A percentile compares a stretch with the other conserved stretches of the same genome.
Evolutionary conservation across 2,888 invertebrate species (phyloP).

Genomic region (Pseudococcus jackbeardsleyi): DNA sequence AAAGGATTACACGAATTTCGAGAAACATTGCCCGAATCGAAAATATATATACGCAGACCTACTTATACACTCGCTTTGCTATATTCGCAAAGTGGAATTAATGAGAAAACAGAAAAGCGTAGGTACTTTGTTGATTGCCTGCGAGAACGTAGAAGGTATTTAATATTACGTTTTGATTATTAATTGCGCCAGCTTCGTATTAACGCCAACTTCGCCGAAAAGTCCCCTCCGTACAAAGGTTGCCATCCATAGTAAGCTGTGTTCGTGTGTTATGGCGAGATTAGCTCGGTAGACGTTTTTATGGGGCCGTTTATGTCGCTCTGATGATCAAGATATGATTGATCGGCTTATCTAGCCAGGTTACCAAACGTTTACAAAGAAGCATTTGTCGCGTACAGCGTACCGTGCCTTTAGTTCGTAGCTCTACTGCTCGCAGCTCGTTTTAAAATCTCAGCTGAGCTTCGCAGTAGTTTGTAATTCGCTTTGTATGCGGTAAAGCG

Average conservation of each 20-base stretch:
- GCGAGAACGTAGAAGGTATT: neutral
- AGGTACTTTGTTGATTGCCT: constrained; percentile 31
- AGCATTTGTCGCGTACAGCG: too few relatives aligned
- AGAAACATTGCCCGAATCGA: neutral
- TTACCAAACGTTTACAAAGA: too few relatives aligned
- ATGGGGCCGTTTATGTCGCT: neutral
- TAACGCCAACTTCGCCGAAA: constrained; percentile 15
- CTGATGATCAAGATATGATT: constrained; percentile 1
- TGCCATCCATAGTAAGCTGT: neutral
- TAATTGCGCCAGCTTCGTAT: constrained; percentile 9
- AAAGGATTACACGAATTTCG: neutral
- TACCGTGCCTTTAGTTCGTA: too few relatives aligned
- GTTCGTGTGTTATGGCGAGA: neutral
- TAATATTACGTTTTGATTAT: constrained; percentile 43
- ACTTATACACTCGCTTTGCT: neutral
- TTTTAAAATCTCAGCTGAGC: too few relatives aligned
- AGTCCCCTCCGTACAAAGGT: neutral
- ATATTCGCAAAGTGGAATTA: neutral
- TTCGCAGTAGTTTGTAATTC: too few relatives aligned
- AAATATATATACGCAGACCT: neutral
- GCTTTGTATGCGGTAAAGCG: too few relatives aligned
- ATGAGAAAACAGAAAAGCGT: neutral
- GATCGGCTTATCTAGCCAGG: neutral
- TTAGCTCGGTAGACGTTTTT: neutral
- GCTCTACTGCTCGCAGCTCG: too few relatives aligned